Conservation (phyloP, 2,797 vertebrate species). For the Enteromius anoplus region DNA sequence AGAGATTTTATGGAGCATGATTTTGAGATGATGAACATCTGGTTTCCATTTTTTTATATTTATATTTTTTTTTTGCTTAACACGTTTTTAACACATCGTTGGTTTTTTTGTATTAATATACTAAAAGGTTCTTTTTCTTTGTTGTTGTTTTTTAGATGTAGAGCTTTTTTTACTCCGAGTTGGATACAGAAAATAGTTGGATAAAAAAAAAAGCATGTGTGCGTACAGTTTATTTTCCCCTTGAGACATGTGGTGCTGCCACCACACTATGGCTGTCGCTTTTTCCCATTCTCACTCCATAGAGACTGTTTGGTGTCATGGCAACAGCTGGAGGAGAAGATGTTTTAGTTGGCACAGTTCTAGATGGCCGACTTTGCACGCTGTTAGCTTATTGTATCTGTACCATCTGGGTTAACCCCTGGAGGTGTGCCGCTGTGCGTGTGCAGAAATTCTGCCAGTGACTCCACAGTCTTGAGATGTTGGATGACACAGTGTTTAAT, state of each 20-base stretch:
- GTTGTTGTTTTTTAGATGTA: not conserved
- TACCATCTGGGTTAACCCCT: slow-evolving; percentile 35
- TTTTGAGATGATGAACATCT: slow-evolving; percentile 9
- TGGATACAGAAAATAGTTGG: not conserved
- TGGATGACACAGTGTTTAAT: slow-evolving; percentile 22
- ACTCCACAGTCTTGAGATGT: slow-evolving; percentile 16
- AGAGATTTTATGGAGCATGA: not conserved
- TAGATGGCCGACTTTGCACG: slow-evolving; percentile 19
- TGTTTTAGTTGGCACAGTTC: slow-evolving; percentile 40
- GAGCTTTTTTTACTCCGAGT: not conserved
- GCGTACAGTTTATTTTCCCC: slow-evolving; percentile 9
- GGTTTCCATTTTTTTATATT: not conserved
- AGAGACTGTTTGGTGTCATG: slow-evolving; percentile 49
- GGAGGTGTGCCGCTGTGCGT: slow-evolving; percentile 3
- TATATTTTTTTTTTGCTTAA: not conserved
- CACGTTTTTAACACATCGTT: not conserved
- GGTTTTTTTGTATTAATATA: not conserved
- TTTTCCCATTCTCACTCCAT: slow-evolving; percentile 15
- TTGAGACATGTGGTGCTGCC: slow-evolving; percentile 17
- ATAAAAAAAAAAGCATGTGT: not conserved
- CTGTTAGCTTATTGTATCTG: slow-evolving; percentile 39
- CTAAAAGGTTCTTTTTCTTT: not conserved
- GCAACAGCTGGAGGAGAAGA: slow-evolving; percentile 35
- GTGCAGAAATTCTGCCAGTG: slow-evolving; percentile 6
- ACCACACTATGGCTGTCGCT: slow-evolving; percentile 12